Evolutionary conservation across 2,888 invertebrate genomes (phyloP).

Genomic region (Tiphia femorata): DNA sequence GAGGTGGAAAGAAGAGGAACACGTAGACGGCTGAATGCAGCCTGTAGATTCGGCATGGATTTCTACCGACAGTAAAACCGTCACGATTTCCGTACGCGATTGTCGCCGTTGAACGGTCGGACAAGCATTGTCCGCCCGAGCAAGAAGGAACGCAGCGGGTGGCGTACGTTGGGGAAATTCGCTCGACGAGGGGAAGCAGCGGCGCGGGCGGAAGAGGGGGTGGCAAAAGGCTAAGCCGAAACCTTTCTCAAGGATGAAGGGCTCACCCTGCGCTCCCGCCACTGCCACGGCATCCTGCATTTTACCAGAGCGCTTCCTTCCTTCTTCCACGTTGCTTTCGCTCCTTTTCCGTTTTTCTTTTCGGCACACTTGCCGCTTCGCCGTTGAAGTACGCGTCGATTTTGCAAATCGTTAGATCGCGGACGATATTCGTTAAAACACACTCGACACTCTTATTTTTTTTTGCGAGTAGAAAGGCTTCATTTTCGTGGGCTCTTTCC

Average conservation of each 20-base stretch:
- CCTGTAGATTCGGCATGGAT: constrained; percentile 57
- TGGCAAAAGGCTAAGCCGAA: constrained; percentile 50
- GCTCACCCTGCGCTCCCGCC: constrained; percentile 10
- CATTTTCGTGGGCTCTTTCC: neutral
- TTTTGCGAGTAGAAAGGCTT: no score
- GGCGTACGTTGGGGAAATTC: constrained; percentile 56
- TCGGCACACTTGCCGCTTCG: neutral
- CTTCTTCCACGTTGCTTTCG: constrained; percentile 6
- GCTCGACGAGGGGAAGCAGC: constrained; percentile 28
- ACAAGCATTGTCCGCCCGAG: constrained; percentile 54
- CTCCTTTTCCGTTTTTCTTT: neutral
- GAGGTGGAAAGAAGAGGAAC: constrained; percentile 34
- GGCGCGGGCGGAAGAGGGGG: constrained; percentile 28
- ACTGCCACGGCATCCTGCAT: constrained; percentile 15
- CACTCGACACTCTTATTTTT: no score
- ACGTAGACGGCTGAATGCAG: constrained; percentile 39
- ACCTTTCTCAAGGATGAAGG: constrained; percentile 43
- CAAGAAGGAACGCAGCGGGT: constrained; percentile 57
- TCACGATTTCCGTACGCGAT: constrained; percentile 55
- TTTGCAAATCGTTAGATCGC: neutral
- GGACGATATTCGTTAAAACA: no score
- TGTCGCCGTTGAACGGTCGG: constrained; percentile 48
- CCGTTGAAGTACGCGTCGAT: neutral
- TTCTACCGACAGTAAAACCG: constrained; percentile 63
- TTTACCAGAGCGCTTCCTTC: constrained; percentile 13